Evolutionary conservation across 1,140 invertebrate genomes (phyloP).

Genomic region (Calliopsis andreniformis): DNA sequence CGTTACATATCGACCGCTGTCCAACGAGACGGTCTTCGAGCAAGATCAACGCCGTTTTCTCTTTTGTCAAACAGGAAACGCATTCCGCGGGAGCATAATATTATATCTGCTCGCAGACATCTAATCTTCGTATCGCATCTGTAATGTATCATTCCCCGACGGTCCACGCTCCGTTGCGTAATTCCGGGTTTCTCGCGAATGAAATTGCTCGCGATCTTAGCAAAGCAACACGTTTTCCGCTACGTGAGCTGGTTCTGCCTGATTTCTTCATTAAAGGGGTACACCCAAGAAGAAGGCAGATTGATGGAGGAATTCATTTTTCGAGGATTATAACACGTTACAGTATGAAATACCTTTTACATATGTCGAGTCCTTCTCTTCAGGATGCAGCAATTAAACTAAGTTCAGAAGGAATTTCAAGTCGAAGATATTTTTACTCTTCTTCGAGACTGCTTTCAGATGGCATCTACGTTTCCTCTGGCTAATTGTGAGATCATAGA

Average conservation of each 20-base stretch:
- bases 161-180: conserved; percentile 30
- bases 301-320: no score
- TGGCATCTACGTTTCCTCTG: no score
- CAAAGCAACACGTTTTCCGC: conserved; percentile 33
- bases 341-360: no score
- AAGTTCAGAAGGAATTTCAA: no score
- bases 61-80: conserved; percentile 50
- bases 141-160: conserved; percentile 46
- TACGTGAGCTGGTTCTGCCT: neutral
- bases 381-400: no score
- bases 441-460: no score
- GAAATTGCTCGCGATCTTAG: conserved; percentile 47
- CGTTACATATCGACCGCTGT: no score
- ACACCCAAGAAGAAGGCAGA: no score
- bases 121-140: conserved; percentile 52
- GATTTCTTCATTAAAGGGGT: conserved; percentile 43
- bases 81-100: conserved; percentile 31
- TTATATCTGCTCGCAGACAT: conserved; percentile 32
- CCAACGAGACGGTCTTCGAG: neutral
- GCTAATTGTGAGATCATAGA: no score
- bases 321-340: no score
- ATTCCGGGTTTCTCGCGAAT: conserved; percentile 51
- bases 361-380: no score
- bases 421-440: no score
- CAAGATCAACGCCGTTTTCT: conserved; percentile 30